Base-by-base conservation (phyloP, 64 coral and sea anemone genomes). In the Anthopleura sola region DNA sequence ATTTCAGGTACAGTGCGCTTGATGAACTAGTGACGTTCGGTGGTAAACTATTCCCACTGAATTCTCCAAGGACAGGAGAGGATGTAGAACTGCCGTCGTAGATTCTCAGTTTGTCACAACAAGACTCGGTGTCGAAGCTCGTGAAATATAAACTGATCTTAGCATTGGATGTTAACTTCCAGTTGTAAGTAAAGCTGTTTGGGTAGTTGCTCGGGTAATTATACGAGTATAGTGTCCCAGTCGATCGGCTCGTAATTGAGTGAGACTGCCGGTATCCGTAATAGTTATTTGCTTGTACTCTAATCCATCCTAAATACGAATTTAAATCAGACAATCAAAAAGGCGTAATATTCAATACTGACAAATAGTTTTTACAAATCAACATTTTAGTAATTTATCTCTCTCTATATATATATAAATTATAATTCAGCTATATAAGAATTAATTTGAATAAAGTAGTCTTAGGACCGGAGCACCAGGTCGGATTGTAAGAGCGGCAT, bases 51-150 rank as follows among this genome's bases (percentile, higher is more conserved):
- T 28, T 37, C 36, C 86, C 86, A 46, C 75, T 79, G 37, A 57
- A 79, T 60, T 39, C 49, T 12, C 75, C 86, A 44, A 87, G 33
- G 3, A 60, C 36, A 53, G 28, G 28, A 39, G 53, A 60, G 2
- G 75, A 80, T 8, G 71, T 38, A 12, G 86, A 79, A 56, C 7
- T 34, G 15, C 86, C 86, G 40, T 87, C 75, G 36, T 87, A 87
- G n/a, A 87, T 74, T 28, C 44, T 60, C 1, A 87, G 23, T 21
- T n/a, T 78, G 32, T 87, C 86, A 21, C 31, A 36, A 39, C 48
- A 78, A 0, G 10, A 1, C 28, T 87, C 75, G 5, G 86, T 87
- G 37, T 24, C 2, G 26, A 87, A 87, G 18, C 0, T 24, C 6
- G 18, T 26, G 36, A 87, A 87, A 10, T 21, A 37, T 5, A 87